A percentile compares a stretch with the other conserved stretches of the same genome.
These are phyloP conservation scores for Eospalax fontanierii DNA, from an alignment of 2,797 vertebrate species.

Conservation along the genomic window DNA sequence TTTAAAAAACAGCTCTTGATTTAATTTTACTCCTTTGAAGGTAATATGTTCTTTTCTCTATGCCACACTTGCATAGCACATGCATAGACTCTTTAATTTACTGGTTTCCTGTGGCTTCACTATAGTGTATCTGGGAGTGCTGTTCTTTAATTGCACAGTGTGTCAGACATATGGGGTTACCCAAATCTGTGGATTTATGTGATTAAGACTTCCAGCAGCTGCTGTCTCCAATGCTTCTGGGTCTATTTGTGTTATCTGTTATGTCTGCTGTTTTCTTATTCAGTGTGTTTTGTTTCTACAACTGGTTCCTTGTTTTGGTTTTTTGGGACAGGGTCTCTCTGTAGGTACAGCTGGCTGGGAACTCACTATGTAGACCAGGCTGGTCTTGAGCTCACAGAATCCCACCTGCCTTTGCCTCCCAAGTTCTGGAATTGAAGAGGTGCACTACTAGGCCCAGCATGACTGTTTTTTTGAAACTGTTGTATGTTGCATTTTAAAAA, in stretches of 20 bases:
- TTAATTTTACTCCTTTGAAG: slow-evolving; percentile 30
- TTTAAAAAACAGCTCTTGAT: slow-evolving; percentile 18
- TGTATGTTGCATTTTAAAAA: slow-evolving; percentile 1
- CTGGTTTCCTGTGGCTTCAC: slow-evolving; percentile 24
- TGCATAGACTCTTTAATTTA: background rate
- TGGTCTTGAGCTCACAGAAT: too few relatives aligned
- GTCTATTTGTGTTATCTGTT: slow-evolving; percentile 32
- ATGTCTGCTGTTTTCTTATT: slow-evolving; percentile 19
- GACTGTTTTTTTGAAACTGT: too few relatives aligned
- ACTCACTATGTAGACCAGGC: too few relatives aligned
- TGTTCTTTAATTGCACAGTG: background rate
- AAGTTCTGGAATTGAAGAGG: too few relatives aligned
- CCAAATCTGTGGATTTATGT: slow-evolving; percentile 29
- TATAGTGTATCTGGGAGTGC: background rate
- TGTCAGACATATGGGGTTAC: background rate
- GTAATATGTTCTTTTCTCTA: background rate
- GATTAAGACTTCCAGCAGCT: slow-evolving; percentile 21
- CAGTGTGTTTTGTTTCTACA: slow-evolving; percentile 22
- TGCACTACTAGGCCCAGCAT: too few relatives aligned
- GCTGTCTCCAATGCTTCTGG: background rate
- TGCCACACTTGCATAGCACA: background rate
- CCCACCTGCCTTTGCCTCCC: too few relatives aligned
- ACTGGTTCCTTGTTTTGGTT: background rate
- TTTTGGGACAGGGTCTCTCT: too few relatives aligned
- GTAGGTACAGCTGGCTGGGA: too few relatives aligned